Base-by-base conservation (phyloP, 1,140 invertebrate species). In the Drosophila rhopaloa region DNA sequence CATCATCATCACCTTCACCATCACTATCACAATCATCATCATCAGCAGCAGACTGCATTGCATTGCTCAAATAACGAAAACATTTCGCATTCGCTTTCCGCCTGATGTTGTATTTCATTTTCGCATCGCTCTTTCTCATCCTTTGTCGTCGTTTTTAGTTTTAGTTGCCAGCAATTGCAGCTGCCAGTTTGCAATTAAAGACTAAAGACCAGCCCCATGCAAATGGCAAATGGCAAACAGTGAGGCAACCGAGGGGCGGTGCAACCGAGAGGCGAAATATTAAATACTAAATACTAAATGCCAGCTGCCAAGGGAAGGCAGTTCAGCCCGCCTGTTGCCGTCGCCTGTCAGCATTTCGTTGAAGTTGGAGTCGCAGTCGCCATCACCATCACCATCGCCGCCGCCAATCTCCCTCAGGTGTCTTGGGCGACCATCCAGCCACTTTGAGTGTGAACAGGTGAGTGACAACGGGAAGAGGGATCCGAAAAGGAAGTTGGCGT, bases 391-490 rank as follows among this genome's bases (percentile, higher is more conserved):
- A 10, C 8, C 47, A 14, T 32, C 27, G 27, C 47, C n/a, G 47
- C 1, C 10, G 24, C 9, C 44, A 46, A 51, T 59, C 51, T 59
- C 54, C 54, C 55, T 27, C 38, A 59, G 70, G 70, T 35, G 35
- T 37, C 44, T 43, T 37, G 37, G 16, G 43, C 35, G 38, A 35
- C 44, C 35, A 54, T 47, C 50, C 59, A 47, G 43, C 57, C 51
- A 56, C 53, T 70, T 40, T 70, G 32, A 37, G 78, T 65, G 79
- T 53, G 65, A 75, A 81, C 78, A 81, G 78, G 78, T 81, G 59
- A 81, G 78, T 78, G 53, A 47, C 57, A 62, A 46, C 9, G 38
- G 13, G 38, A 43, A 37, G 16, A 9, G 13, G 24, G 14, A 43
- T 48, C 50, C 47, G n/a, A 29, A 11, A 38, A 32, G 40, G 37